Conservation (phyloP, 2,888 invertebrate genomes). For the Zygogramma bicolorata region DNA sequence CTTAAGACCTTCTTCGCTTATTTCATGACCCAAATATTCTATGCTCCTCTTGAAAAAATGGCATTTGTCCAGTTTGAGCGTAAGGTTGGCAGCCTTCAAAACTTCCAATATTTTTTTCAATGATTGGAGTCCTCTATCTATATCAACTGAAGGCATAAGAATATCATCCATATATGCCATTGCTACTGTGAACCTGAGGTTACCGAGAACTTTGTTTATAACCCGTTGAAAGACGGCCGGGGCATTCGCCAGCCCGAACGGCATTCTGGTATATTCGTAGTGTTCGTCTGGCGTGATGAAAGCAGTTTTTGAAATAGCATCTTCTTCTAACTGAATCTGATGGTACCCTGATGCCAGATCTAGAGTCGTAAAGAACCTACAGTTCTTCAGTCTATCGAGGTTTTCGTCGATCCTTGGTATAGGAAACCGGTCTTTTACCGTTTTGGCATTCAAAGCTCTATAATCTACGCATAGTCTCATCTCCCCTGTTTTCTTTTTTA, state of each 20-base stretch:
- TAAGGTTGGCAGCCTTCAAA: constrained; percentile 16
- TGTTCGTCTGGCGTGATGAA: constrained; percentile 56
- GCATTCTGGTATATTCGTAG: constrained; percentile 57
- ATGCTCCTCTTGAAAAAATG: constrained; percentile 14
- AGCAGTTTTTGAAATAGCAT: constrained; percentile 44
- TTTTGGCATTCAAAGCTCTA: constrained; percentile 50
- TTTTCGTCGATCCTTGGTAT: constrained; percentile 49
- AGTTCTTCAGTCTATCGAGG: constrained; percentile 47
- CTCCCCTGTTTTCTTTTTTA: constrained; percentile 33
- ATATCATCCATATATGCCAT: constrained; percentile 51
- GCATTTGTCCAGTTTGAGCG: constrained; percentile 27
- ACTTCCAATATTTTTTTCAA: constrained; percentile 17
- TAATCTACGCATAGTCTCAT: constrained; percentile 41
- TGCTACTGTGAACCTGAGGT: constrained; percentile 28
- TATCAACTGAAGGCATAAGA: constrained; percentile 43
- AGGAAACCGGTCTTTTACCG: constrained; percentile 50
- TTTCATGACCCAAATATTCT: constrained; percentile 22
- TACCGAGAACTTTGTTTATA: constrained; percentile 41
- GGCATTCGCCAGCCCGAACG: constrained; percentile 59
- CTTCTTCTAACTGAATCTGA: constrained; percentile 56
- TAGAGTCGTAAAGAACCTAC: constrained; percentile 48
- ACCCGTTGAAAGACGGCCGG: constrained; percentile 57
- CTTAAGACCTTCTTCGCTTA: constrained; percentile 4
- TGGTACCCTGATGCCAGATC: constrained; percentile 54
- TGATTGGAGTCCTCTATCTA: constrained; percentile 34